Evolutionary conservation across 2,797 vertebrate genomes (phyloP).

Genomic region (Rhinella marina): DNA sequence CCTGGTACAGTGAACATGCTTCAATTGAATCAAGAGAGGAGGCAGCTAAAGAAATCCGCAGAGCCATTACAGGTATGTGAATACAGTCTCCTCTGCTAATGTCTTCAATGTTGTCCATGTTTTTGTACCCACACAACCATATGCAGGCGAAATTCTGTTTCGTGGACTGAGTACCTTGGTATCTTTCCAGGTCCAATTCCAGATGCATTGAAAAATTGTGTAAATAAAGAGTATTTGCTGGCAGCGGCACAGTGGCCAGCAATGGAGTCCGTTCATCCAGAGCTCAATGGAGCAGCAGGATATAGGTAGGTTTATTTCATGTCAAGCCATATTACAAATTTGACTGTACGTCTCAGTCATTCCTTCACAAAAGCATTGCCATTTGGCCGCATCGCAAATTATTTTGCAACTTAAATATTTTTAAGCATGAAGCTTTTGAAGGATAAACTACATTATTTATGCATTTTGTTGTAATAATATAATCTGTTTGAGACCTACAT

Average conservation of each 20-base stretch:
- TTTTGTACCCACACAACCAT: neutral
- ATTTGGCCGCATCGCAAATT: too few species aligned
- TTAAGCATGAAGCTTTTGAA: neutral
- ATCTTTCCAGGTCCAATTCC: conserved; percentile 85
- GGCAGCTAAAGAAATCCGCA: conserved; percentile 87
- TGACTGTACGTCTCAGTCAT: neutral
- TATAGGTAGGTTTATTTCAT: conserved; percentile 79
- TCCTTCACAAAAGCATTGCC: neutral
- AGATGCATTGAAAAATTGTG: conserved; percentile 92
- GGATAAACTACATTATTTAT: neutral
- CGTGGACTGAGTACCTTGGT: neutral
- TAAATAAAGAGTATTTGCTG: conserved; percentile 95
- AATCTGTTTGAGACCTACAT: neutral
- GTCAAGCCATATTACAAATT: too few species aligned
- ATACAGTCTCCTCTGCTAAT: neutral
- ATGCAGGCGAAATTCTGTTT: too few species aligned
- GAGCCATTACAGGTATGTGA: conserved; percentile 84
- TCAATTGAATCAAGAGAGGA: conserved; percentile 89
- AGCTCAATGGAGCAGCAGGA: conserved; percentile 86
- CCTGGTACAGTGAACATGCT: conserved; percentile 91
- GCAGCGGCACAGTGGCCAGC: conserved; percentile 89
- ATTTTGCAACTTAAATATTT: neutral
- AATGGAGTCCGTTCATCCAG: conserved; percentile 89
- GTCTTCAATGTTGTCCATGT: neutral
- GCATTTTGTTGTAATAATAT: neutral